Evolutionary conservation across 2,888 invertebrate species (phyloP), one percentile per base, ranked within the genome.

Genomic region (Aleiodes testaceus): DNA sequence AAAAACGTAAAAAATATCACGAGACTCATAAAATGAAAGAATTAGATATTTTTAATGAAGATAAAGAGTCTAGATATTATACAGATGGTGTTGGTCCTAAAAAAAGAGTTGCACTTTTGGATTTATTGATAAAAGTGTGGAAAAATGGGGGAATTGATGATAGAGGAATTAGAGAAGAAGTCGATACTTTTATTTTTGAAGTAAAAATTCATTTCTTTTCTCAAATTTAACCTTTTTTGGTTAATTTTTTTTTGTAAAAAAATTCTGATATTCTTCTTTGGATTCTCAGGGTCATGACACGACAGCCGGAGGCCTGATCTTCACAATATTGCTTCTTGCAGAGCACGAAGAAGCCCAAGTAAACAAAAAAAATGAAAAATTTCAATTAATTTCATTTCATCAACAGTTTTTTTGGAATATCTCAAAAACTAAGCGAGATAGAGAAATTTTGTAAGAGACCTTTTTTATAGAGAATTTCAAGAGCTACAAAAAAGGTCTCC

Each of bases 261-360:
- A 5, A 2, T 26, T 26, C 0, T 5, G 49, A 44, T 49, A n/a
- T 52, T 59, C 63, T 50, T 12, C 66, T 59, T 20, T 89, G 91
- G 2, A 89, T 92, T 79, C 85, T 67, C 67, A 79, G 90, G 91
- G 92, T 0, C 92, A 92, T 79, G 92, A 92, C 72, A 92, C 92
- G 0, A 91, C 91, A 0, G 89, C 91, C 0, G 86, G 88, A 61
- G 89, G 89, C 3, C 79, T 91, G 9, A 87, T 88, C 30, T 90
- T 89, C 76, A 84, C 88, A 7, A 79, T 92, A 12, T 81, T 91
- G 79, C 80, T 90, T 61, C 78, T 92, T 14, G 91, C 91, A 0
- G 87, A 89, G 72, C 88, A 90, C 72, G 82, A 85, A 2, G 81
- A 84, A n/a, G 77, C 87, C 64, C 89, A 85, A 78, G 85, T 84